Percentiles rank a stretch among this genome's conserved stretches.
Conservation (phyloP, 2,888 invertebrate species). For the Brachyptera risi region DNA sequence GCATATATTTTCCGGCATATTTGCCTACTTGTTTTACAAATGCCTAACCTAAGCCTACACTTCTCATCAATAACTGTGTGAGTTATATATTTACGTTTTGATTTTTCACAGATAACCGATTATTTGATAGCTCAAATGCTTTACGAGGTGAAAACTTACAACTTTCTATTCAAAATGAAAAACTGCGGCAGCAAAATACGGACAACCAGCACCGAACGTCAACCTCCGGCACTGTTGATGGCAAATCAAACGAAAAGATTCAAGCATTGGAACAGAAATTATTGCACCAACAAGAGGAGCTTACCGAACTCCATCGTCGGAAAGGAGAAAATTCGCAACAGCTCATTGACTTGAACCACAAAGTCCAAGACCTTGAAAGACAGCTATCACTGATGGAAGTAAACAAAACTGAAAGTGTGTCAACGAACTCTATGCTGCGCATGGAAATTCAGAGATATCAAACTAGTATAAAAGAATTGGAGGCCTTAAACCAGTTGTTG, state of each 20-base stretch:
- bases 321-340: conserved; percentile 92
- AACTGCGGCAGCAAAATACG: conserved; percentile 54
- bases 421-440: conserved; percentile 60
- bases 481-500: conserved; percentile 80
- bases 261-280: conserved; percentile 82
- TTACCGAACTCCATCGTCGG: conserved; percentile 82
- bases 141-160: conserved; percentile 80
- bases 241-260: conserved; percentile 53
- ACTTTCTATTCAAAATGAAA: conserved; percentile 80
- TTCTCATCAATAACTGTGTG: not conserved
- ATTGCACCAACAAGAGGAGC: conserved; percentile 82
- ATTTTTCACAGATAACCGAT: conserved; percentile 70
- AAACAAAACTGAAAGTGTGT: conserved; percentile 66
- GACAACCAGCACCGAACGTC: conserved; percentile 48
- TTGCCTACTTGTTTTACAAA: too few species aligned
- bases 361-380: conserved; percentile 80
- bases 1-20: too few species aligned
- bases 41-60: too few species aligned
- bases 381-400: conserved; percentile 65
- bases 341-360: conserved; percentile 83
- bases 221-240: conserved; percentile 39
- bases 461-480: conserved; percentile 68
- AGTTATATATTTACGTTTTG: not conserved
- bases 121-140: conserved; percentile 78
- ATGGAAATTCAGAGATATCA: conserved; percentile 71